Evolutionary conservation across 2,113 vertebrate species (phyloP), one percentile per base, ranked within the genome.

Genomic region (Sprattus sprattus): DNA sequence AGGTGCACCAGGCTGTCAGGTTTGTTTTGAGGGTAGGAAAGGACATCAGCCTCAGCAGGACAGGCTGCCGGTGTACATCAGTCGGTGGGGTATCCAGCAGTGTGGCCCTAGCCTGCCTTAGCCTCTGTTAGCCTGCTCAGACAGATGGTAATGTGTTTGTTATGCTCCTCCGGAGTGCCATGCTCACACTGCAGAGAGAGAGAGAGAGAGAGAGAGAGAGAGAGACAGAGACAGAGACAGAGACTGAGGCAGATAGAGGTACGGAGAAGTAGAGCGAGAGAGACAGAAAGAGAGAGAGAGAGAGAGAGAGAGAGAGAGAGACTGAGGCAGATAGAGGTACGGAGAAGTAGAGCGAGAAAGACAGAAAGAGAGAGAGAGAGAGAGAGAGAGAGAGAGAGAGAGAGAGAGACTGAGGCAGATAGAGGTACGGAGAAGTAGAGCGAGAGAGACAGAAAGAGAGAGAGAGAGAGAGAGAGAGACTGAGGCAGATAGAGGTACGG

Each of bases 61-160:
- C 64, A 25, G 25, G 7, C n/a, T 28, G 64, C n/a, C n/a, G 10
- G 64, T 28, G n/a, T 67, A 0, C 8, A 28, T 1, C 25, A 67
- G 7, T 6, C 10, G 64, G 25, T 67, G 64, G 64, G n/a, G n/a
- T 2, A 11, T 28, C n/a, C 64, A 11, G n/a, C 64, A 11, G n/a
- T 67, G 8, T 25, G 10, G 20, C 44, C 44, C 20, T 45, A 6
- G 16, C 18, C 83, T 83, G 44, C 6, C 83, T 16, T 39, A 0
- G n/a, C 20, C 82, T 44, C 18, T 46, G 1, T 81, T 47, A 67
- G n/a, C 64, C 64, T 25, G 18, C 18, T 22, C 54, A 9, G 78
- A 86, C 67, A 85, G 81, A 85, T 83, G 81, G 64, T 60, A 39
- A 78, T 67, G 81, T 22, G 44, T 82, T 80, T 50, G 45, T 22